Conservation (phyloP, 1,140 invertebrate genomes). For the Drosophila pseudoananassae region DNA sequence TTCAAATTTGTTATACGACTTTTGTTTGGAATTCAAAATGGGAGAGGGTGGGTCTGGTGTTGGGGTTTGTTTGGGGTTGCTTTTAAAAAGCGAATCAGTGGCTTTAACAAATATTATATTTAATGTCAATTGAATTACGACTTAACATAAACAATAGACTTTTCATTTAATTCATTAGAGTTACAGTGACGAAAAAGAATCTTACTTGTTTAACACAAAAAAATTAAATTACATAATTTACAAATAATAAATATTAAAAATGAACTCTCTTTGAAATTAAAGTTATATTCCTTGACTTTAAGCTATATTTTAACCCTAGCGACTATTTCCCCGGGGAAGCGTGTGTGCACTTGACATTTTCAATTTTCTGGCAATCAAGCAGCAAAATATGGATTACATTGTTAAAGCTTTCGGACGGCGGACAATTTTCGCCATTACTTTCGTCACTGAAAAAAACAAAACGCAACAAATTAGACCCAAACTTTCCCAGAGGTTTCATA, state of each 20-base stretch:
- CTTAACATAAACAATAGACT: too few species aligned
- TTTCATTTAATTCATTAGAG: too few species aligned
- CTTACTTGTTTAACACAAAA: too few species aligned
- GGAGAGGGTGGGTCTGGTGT: background rate
- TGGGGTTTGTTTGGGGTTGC: too few species aligned
- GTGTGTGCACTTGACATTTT: slow-evolving; percentile 73
- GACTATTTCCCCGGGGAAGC: background rate
- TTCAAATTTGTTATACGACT: slow-evolving; percentile 44
- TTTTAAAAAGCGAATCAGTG: too few species aligned
- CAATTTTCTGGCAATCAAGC: slow-evolving; percentile 75
- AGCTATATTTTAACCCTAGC: background rate
- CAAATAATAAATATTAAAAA: background rate
- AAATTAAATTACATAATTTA: background rate
- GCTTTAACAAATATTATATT: too few species aligned
- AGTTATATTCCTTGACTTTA: background rate
- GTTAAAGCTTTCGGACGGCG: slow-evolving; percentile 43
- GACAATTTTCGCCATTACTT: slow-evolving; percentile 9
- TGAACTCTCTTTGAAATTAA: background rate
- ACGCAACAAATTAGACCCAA: background rate
- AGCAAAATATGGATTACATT: slow-evolving; percentile 72
- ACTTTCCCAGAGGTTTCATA: background rate
- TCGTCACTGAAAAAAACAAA: slow-evolving; percentile 6
- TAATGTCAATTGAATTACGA: too few species aligned
- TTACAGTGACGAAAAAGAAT: too few species aligned
- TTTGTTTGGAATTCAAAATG: slow-evolving; percentile 5